Evolutionary conservation across 2,888 invertebrate genomes (phyloP), one percentile per base, ranked within the genome.

Genomic region (Drepana falcataria): DNA sequence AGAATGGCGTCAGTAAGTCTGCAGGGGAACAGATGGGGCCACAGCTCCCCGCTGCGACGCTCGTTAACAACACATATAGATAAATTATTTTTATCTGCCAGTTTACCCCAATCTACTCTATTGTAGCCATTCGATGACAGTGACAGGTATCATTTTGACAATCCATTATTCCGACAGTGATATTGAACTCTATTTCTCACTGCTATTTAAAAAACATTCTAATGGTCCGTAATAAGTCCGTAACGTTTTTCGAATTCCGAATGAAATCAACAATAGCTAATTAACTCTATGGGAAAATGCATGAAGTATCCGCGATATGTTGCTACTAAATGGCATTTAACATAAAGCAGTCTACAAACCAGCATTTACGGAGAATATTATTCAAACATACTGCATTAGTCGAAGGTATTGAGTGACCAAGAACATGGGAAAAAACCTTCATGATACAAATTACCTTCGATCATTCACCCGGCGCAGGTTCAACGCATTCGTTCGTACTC

Each of bases 41-140:
- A 65, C 69, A 77, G 73, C 69, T 68, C 83, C 90, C 89, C 81
- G 83, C 82, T 71, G 85, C 55, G 77, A 65, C 65, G 77, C 77
- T 86, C 85, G 87, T 87, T 89, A 88, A 83, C 85, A 81, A 76
- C 77, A 76, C 73, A 78, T 77, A 82, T 70, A 79, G 81, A 87
- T 87, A 83, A 82, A 87, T 90, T 86, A 87, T 87, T 89, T 84
- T 87, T 85, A 87, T 88, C 84, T 82, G 80, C 81, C 88, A 86
- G 86, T 88, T 88, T 88, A 87, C 85, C 85, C 87, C 87, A 88
- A 84, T 87, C 82, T 79, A 72, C 73, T 77, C 77, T 77, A 83
- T 85, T 84, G 85, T 82, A 69, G 71, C 71, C 70, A 59, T 62
- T 62, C 73, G 81, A 77, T 80, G 87, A 87, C 86, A 83, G 77